Percentiles rank a stretch among this genome's conserved stretches.
phyloP scores from a whole-genome alignment of 2,113 vertebrate genomes.

The western clawed frog (Xenopus tropicalis) region DNA sequence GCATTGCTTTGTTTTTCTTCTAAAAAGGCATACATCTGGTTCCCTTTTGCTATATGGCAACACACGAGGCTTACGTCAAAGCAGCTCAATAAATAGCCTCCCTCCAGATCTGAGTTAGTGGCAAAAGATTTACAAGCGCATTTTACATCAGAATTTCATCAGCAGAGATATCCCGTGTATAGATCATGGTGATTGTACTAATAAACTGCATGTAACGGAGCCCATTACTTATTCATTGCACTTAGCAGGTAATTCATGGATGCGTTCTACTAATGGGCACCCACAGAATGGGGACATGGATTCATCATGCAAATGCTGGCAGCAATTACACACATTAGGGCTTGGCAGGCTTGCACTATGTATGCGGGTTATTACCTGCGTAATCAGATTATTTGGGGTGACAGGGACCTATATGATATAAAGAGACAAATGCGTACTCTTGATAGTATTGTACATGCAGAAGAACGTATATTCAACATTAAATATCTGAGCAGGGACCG shows the following conservation, averaged over 20 bases:
- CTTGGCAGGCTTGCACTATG: too few relatives aligned
- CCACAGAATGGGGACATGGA: too few relatives aligned
- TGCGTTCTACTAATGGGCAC: too few relatives aligned
- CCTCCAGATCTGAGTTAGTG: conserved; percentile 20
- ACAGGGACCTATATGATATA: too few relatives aligned
- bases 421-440: too few relatives aligned
- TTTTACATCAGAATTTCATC: conserved; percentile 1
- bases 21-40: conserved; percentile 23
- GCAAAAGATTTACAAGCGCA: conserved; percentile 27
- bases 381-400: too few relatives aligned
- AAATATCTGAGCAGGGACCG: too few relatives aligned
- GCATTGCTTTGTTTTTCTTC: background rate
- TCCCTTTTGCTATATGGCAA: conserved; percentile 25
- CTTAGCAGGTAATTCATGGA: conserved; percentile 17
- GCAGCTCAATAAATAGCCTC: conserved; percentile 24
- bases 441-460: too few relatives aligned
- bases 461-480: too few relatives aligned
- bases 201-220: background rate
- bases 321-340: too few relatives aligned
- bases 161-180: conserved; percentile 6
- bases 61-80: conserved; percentile 22
- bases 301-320: too few relatives aligned
- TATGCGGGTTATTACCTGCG: too few relatives aligned
- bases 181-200: conserved; percentile 17
- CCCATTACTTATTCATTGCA: conserved; percentile 8